Base-by-base conservation (phyloP, 1,140 invertebrate species). In the Drosophila virilis region DNA sequence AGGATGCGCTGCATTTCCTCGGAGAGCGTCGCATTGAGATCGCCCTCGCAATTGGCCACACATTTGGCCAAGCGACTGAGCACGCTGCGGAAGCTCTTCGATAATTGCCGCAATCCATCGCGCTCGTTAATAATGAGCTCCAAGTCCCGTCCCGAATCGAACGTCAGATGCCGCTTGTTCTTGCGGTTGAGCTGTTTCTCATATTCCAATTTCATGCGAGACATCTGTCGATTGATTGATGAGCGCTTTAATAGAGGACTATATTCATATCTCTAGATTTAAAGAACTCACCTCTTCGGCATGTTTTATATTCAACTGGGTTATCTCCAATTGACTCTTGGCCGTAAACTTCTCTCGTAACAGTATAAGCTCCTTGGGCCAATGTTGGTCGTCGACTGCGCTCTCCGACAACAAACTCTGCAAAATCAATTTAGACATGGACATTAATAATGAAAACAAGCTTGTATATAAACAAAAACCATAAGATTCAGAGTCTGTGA, bases 41-140 rank as follows among this genome's bases (percentile, higher is more conserved):
- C 96, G 82, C 96, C 95, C 92, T 97, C 96, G 62, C 96, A 96
- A 57, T 94, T 93, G 2, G 93, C 94, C 78, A 96, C 95, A 91
- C 96, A 96, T 69, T 94, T 94, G 33, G 95, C 93, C 74, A 97
- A 92, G 76, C 96, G 95, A 8, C 93, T 92, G 32, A 96, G 92
- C 8, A 95, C 93, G 22, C 73, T 77, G 32, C 91, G 86, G 48
- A 92, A 91, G 37, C 84, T 85, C 42, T 78, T 81, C 1, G 89
- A 92, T n/a, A 92, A 43, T 32, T 92, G 91, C 42, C 90, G 68
- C 6, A 92, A 50, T n/a, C 80, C 85, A 77, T 92, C 92, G 5
- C 92, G 80, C 73, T 94, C 94, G 74, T 91, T 93, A n/a, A 94
- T 93, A 61, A 94, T 92, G 70, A 94, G 93, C 71, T 94, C 93